Percentiles rank a stretch among this genome's conserved stretches.
Evolutionary conservation across 2,113 vertebrate genomes (phyloP).

Genomic region (Cinclus cinclus): DNA sequence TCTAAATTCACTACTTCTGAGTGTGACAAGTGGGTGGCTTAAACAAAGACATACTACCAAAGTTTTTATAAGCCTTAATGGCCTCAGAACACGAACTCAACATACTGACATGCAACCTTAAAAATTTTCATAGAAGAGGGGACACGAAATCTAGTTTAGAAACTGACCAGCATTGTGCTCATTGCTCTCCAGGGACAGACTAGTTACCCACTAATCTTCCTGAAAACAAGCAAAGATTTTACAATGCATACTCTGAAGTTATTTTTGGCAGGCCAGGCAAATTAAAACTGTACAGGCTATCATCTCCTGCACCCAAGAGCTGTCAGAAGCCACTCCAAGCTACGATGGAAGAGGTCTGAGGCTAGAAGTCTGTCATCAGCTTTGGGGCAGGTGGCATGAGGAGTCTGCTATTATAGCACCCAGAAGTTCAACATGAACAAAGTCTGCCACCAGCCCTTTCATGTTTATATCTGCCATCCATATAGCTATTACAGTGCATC

Average conservation of each 20-base stretch:
- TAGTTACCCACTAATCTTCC: background rate
- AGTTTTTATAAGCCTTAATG: background rate
- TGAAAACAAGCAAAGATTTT: background rate
- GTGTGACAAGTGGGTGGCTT: background rate
- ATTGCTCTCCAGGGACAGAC: background rate
- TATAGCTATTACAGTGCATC: background rate
- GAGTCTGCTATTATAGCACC: background rate
- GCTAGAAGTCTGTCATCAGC: background rate
- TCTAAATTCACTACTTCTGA: background rate
- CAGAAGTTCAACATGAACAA: background rate
- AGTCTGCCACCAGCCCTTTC: background rate
- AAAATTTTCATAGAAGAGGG: background rate
- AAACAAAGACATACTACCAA: background rate
- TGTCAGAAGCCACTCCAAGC: background rate
- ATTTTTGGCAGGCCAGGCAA: background rate
- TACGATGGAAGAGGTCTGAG: background rate
- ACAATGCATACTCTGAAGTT: background rate
- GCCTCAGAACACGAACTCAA: background rate
- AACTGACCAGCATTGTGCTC: background rate
- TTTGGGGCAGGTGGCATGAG: background rate
- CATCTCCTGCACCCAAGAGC: background rate
- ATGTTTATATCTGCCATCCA: background rate
- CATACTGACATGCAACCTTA: background rate
- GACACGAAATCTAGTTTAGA: background rate
- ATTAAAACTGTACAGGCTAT: background rate